These are phyloP conservation scores for Thereva nobilitata DNA, from an alignment of 2,888 invertebrate genomes.

Conservation along the genomic window DNA sequence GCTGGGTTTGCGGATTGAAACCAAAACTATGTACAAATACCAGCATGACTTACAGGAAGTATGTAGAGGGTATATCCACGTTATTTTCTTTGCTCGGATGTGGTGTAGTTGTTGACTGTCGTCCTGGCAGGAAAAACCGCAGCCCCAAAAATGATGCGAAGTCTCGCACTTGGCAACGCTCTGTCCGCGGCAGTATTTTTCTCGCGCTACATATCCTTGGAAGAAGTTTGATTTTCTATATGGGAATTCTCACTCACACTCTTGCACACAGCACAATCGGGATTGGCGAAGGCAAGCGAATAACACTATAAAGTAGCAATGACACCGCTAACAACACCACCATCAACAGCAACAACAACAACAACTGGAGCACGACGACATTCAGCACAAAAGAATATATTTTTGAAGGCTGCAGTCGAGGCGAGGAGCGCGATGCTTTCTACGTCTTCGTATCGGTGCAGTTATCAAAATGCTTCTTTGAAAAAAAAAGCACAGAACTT, in stretches of 20 bases:
- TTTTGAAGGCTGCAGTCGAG: conserved; percentile 27
- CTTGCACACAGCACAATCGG: conserved; percentile 6
- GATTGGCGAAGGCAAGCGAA: conserved; percentile 6
- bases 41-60: too few relatives aligned
- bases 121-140: not conserved
- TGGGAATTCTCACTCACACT: conserved; percentile 19
- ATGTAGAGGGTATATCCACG: too few relatives aligned
- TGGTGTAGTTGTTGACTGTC: too few relatives aligned
- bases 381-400: conserved; percentile 6
- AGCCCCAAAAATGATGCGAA: not conserved
- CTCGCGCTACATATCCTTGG: conserved; percentile 18
- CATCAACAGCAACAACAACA: conserved; percentile 16
- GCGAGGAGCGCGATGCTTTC: not conserved
- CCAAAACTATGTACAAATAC: too few relatives aligned
- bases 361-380: conserved; percentile 24
- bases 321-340: not conserved
- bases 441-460: not conserved
- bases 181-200: not conserved
- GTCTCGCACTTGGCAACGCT: conserved; percentile 15
- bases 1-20: too few relatives aligned
- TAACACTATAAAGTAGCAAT: conserved; percentile 6
- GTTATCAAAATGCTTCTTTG: too few relatives aligned
- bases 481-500: too few relatives aligned
- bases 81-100: too few relatives aligned
- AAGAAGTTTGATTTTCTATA: conserved; percentile 22